Percentiles rank a stretch among this genome's conserved stretches.
Evolutionary conservation across 2,797 vertebrate genomes (phyloP).

Genomic region (Intellagama lesueurii): DNA sequence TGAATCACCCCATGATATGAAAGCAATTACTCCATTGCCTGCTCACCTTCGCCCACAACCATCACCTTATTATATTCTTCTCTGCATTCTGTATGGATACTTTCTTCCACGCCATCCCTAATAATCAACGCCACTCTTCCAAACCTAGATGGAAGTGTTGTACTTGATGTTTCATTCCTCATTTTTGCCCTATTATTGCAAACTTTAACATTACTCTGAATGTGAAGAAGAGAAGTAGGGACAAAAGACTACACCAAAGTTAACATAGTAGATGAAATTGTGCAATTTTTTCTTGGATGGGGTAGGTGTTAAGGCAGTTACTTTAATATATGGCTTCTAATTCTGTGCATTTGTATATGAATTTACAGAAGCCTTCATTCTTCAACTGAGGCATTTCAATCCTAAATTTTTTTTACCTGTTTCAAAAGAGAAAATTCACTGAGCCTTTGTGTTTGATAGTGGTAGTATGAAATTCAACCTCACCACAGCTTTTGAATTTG

Average conservation of each 20-base stretch:
- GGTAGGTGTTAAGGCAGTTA: too few relatives aligned
- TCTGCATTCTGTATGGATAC: not conserved
- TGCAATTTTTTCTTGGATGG: not conserved
- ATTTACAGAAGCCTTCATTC: not conserved
- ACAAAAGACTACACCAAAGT: not conserved
- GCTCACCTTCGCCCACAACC: not conserved
- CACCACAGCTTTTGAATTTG: not conserved
- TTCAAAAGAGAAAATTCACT: not conserved
- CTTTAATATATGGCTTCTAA: not conserved
- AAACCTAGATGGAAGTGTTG: not conserved
- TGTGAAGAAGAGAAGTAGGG: not conserved
- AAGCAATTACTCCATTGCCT: not conserved
- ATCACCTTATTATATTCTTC: not conserved
- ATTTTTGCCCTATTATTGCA: not conserved
- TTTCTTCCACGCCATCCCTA: not conserved
- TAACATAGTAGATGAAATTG: not conserved
- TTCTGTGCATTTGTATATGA: too few relatives aligned
- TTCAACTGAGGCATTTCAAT: not conserved
- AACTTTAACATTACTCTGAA: not conserved
- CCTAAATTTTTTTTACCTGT: not conserved
- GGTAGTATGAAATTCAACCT: not conserved
- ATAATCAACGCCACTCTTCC: not conserved
- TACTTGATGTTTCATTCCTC: not conserved
- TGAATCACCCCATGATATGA: not conserved
- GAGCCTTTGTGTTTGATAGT: not conserved